phyloP scores from a whole-genome alignment of 2,113 vertebrate species.

The Trogon surrucura region DNA sequence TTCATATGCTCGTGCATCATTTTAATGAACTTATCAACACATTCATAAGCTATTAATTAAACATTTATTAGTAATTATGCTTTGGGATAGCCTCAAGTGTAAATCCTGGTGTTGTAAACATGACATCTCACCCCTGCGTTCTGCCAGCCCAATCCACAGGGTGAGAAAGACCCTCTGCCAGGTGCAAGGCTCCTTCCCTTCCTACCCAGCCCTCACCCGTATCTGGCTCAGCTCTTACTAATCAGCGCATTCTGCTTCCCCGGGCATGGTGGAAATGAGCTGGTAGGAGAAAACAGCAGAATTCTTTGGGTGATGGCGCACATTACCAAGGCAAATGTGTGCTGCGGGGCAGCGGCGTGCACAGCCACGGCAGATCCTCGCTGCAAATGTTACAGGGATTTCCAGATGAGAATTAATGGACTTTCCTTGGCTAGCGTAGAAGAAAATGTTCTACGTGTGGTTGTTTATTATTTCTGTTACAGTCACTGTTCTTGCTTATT shows the following conservation, averaged over 20 bases:
- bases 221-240: not conserved
- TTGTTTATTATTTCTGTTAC: slow-evolving; percentile 56
- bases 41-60: slow-evolving; percentile 34
- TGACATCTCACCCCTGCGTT: not conserved
- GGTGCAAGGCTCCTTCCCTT: not conserved
- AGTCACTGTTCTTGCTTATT: slow-evolving; percentile 60
- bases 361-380: not conserved
- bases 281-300: not conserved
- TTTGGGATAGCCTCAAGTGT: not conserved
- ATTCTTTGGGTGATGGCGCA: not conserved
- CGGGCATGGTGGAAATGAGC: not conserved
- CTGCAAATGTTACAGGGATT: slow-evolving; percentile 46
- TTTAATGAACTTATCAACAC: slow-evolving; percentile 50
- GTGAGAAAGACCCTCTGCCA: not conserved
- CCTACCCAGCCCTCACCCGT: not conserved
- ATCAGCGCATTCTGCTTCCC: not conserved
- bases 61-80: slow-evolving; percentile 29
- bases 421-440: slow-evolving; percentile 35
- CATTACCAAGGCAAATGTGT: slow-evolving; percentile 28
- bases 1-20: slow-evolving; percentile 42
- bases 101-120: not conserved
- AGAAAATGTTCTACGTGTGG: slow-evolving; percentile 38
- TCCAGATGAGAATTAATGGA: slow-evolving; percentile 68
- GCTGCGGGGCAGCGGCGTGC: not conserved
- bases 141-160: not conserved